A percentile compares a stretch with the other conserved stretches of the same genome.
These are phyloP conservation scores for Chauna torquata DNA, from an alignment of 2,113 vertebrate species.

Conservation along the genomic window DNA sequence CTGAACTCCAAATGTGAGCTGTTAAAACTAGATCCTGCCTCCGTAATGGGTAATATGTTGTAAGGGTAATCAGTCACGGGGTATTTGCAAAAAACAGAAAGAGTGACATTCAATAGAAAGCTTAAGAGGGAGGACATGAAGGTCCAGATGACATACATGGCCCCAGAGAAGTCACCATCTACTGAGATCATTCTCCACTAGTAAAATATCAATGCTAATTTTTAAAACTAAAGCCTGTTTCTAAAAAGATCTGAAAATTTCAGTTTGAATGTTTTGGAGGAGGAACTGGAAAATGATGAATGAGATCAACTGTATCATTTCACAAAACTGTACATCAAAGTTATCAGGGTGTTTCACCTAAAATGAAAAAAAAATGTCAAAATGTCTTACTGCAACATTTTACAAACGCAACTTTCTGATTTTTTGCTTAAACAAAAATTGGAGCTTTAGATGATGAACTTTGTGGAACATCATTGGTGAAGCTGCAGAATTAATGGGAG, in stretches of 20 bases:
- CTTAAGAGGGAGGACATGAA: background rate
- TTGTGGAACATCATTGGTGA: background rate
- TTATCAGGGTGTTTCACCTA: background rate
- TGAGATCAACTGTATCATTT: background rate
- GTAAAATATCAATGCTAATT: background rate
- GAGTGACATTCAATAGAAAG: background rate
- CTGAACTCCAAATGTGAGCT: fast-evolving
- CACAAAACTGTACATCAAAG: background rate
- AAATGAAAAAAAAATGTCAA: background rate
- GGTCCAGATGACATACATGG: background rate
- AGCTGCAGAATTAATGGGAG: constrained; percentile 14
- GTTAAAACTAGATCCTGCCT: background rate
- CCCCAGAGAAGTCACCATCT: background rate
- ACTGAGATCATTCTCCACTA: background rate
- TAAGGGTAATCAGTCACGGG: background rate
- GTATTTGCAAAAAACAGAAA: background rate
- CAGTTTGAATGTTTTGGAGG: background rate
- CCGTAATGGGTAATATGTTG: background rate
- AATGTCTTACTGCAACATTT: background rate
- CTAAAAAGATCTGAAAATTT: background rate
- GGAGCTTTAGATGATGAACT: background rate
- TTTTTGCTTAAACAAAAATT: background rate
- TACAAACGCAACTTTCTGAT: background rate
- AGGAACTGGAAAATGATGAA: background rate
- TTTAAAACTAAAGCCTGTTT: background rate